Conservation (phyloP, 2,888 invertebrate genomes). For the Cloeon dipterum region DNA sequence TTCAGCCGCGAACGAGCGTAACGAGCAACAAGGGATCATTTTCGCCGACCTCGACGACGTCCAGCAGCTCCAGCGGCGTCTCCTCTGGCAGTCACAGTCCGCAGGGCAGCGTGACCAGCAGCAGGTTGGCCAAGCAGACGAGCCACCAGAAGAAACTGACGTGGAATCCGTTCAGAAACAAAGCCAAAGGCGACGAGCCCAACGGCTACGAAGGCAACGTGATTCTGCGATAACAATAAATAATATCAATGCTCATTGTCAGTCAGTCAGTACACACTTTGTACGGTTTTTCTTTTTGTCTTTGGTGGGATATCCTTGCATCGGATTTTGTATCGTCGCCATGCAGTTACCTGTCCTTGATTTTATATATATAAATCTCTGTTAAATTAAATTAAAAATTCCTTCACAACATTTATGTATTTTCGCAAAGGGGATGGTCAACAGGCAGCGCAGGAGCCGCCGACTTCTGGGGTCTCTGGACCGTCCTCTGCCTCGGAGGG, state of each 20-base stretch:
- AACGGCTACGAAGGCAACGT: slow-evolving; percentile 2
- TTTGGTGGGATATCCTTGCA: neutral
- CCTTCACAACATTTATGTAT: no score
- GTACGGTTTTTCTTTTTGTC: no score
- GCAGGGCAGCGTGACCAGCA: slow-evolving; percentile 9
- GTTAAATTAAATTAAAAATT: no score
- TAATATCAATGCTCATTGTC: neutral
- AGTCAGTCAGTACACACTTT: no score
- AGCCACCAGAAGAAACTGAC: slow-evolving; percentile 17
- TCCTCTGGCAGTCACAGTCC: slow-evolving; percentile 31
- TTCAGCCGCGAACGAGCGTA: slow-evolving; percentile 2
- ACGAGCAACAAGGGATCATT: slow-evolving; percentile 6
- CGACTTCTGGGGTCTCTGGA: no score
- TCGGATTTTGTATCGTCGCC: neutral
- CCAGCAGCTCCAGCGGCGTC: slow-evolving; percentile 15
- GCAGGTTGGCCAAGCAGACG: slow-evolving; percentile 16
- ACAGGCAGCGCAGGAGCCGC: no score
- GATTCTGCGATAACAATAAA: neutral
- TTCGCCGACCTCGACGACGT: slow-evolving; percentile 12
- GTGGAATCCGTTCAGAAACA: slow-evolving; percentile 41
- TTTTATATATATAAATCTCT: no score
- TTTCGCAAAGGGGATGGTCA: no score
- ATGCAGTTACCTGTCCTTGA: no score
- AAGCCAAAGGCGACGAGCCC: slow-evolving; percentile 2
- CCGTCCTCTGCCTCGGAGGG: no score